These are phyloP conservation scores for Dendrophyllia cribrosa DNA, from an alignment of 64 coral and sea anemone species.

Conservation along the genomic window DNA sequence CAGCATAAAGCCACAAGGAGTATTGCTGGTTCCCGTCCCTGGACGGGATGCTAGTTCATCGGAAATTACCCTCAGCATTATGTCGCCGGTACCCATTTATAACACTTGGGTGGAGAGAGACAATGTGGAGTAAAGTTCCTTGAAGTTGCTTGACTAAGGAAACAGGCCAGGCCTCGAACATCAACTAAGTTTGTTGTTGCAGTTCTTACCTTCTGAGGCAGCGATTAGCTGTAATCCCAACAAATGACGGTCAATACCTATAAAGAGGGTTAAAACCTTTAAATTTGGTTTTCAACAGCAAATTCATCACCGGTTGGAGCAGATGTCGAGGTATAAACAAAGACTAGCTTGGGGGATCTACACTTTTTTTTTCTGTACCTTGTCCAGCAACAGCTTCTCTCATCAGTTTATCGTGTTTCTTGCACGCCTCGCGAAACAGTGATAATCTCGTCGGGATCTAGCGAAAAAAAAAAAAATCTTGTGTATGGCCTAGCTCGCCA, in stretches of 20 bases:
- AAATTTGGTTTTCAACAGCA: neutral
- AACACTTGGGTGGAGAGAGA: too few relatives aligned
- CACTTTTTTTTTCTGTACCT: constrained; percentile 4
- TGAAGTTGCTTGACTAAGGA: too few relatives aligned
- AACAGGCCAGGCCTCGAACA: too few relatives aligned
- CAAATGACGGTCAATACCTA: constrained; percentile 69
- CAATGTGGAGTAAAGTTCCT: too few relatives aligned
- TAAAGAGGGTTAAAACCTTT: neutral
- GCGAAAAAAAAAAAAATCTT: neutral
- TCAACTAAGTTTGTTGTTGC: too few relatives aligned
- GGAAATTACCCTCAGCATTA: too few relatives aligned
- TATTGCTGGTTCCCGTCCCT: too few relatives aligned
- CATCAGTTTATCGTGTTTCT: constrained; percentile 78
- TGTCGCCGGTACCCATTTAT: too few relatives aligned
- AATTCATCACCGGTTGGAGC: neutral
- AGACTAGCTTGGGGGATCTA: neutral
- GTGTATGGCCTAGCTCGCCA: too few relatives aligned
- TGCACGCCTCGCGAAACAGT: constrained; percentile 60
- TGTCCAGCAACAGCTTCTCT: constrained; percentile 78
- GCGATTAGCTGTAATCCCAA: constrained; percentile 53
- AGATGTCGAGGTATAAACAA: too few relatives aligned
- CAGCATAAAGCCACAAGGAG: too few relatives aligned
- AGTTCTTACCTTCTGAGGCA: constrained; percentile 56
- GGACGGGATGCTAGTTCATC: too few relatives aligned
- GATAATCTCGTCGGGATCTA: constrained; percentile 43